Evolutionary conservation across 2,113 vertebrate species (phyloP).

Genomic region (Pomatorhinus ruficollis): DNA sequence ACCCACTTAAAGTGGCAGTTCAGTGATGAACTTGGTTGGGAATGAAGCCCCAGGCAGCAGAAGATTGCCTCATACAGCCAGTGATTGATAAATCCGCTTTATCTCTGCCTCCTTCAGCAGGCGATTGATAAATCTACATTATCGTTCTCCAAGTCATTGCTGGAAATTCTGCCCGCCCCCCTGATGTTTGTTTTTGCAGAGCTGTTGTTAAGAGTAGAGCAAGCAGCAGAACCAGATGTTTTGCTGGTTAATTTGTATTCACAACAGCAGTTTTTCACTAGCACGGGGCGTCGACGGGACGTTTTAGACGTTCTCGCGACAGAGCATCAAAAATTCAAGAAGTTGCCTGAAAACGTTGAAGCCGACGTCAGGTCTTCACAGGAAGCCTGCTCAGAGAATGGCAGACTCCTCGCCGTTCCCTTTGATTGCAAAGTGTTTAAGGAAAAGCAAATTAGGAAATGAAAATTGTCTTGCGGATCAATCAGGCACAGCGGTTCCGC

Average conservation of each 20-base stretch:
- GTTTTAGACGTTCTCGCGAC: not conserved
- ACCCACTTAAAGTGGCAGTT: constrained; percentile 35
- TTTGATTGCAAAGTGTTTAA: constrained; percentile 48
- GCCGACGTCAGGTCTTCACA: not conserved
- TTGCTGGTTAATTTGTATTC: not conserved
- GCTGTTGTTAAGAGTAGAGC: not conserved
- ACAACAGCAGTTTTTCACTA: not conserved
- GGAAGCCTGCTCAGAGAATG: not conserved
- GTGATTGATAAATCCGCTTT: constrained; percentile 22
- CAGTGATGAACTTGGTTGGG: constrained; percentile 31
- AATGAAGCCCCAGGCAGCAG: not conserved
- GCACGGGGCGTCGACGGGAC: rapidly evolving
- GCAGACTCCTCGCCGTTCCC: not conserved
- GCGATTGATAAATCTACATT: constrained; percentile 2
- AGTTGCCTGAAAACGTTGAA: not conserved
- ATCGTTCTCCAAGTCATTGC: not conserved
- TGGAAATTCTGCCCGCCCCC: not conserved
- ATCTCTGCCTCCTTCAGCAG: not conserved
- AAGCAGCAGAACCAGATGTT: not conserved
- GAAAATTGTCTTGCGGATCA: not conserved
- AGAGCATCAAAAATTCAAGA: constrained; percentile 19
- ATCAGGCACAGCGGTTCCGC: not conserved
- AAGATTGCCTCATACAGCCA: not conserved
- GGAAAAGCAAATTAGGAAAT: constrained; percentile 42
- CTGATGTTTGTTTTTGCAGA: constrained; percentile 5